Percentiles rank a stretch among this genome's conserved stretches.
Conservation (phyloP, 2,113 vertebrate genomes). For the Halichoerus grypus region DNA sequence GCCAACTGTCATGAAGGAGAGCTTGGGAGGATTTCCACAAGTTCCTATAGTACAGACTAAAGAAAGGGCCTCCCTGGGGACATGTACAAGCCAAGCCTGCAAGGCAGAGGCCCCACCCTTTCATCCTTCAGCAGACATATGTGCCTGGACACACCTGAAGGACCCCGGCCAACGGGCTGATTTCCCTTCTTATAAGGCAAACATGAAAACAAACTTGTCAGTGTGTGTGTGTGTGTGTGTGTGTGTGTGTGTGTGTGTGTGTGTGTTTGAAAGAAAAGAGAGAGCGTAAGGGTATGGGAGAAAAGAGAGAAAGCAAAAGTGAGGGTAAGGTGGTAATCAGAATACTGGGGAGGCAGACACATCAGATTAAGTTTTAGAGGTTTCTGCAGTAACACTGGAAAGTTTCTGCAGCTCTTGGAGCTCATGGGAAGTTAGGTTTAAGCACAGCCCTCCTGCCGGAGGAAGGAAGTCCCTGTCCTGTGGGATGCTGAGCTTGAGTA, state of each 20-base stretch:
- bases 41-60: neutral
- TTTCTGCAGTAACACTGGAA: neutral
- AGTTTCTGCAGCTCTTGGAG: neutral
- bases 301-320: neutral
- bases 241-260: neutral
- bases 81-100: neutral
- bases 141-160: neutral
- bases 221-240: neutral
- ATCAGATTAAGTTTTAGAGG: neutral
- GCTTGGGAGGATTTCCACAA: neutral
- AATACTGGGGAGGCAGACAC: neutral
- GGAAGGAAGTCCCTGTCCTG: neutral
- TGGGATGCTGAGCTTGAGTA: neutral
- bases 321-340: neutral
- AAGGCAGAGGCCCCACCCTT: neutral
- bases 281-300: too few relatives aligned
- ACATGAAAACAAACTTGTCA: neutral
- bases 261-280: neutral
- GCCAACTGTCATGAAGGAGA: neutral
- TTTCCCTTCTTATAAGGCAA: neutral
- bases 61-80: neutral
- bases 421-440: neutral
- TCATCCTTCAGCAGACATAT: fast-evolving
- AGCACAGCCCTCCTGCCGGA: neutral
- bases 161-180: fast-evolving